Percentiles rank a stretch among this genome's conserved stretches.
These are phyloP conservation scores for Miichthys miiuy DNA, from an alignment of 2,797 vertebrate genomes.

Conservation along the genomic window DNA sequence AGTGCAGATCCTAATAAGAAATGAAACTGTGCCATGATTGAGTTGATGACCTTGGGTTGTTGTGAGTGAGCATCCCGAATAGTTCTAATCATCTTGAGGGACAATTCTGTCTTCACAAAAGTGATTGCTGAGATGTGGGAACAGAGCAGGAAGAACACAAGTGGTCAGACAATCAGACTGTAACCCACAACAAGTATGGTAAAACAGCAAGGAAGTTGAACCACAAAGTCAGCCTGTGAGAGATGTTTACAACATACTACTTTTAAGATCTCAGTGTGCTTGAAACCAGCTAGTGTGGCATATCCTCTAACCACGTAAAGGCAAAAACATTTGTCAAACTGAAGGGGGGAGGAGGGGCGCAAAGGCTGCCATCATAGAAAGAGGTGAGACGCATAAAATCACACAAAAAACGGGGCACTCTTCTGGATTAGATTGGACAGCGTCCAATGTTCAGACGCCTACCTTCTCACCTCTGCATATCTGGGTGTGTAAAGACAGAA, in stretches of 20 bases:
- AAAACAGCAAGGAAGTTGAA: neutral
- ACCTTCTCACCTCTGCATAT: neutral
- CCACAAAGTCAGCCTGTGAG: neutral
- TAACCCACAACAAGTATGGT: neutral
- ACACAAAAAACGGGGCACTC: neutral
- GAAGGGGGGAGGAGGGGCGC: neutral
- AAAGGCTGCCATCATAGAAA: neutral
- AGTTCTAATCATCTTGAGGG: neutral
- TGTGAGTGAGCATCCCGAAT: neutral
- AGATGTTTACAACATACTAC: neutral
- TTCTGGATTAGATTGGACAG: neutral
- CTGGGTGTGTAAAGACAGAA: neutral
- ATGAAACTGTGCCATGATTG: neutral
- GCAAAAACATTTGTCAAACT: neutral
- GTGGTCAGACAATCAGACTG: neutral
- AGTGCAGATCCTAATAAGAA: neutral
- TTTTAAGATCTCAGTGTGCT: neutral
- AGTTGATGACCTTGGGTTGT: neutral
- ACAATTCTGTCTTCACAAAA: neutral
- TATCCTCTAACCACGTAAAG: neutral
- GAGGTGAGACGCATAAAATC: neutral
- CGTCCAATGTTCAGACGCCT: neutral
- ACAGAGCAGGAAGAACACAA: neutral
- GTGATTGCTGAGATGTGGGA: neutral
- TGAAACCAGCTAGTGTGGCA: neutral